Conservation (phyloP, 2,797 vertebrate genomes). For the Galago senegalensis region DNA sequence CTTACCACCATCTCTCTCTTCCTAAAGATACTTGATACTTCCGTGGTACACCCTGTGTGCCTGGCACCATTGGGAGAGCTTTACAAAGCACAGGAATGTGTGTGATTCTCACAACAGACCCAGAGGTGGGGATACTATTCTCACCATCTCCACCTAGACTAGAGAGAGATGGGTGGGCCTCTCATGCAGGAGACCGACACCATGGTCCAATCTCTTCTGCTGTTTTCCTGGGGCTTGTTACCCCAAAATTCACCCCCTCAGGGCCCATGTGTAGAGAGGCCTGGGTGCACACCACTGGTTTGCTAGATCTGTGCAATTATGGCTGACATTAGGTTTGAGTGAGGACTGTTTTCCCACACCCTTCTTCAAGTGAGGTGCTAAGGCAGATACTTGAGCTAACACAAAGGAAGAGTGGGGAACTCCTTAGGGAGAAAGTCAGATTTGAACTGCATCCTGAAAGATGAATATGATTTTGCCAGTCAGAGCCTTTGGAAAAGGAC, state of each 20-base stretch:
- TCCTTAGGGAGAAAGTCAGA: not conserved
- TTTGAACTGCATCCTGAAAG: conserved; percentile 26
- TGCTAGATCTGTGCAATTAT: not conserved
- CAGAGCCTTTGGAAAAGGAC: not conserved
- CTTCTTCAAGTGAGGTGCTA: not conserved
- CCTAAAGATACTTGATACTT: not conserved
- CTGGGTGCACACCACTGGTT: not conserved
- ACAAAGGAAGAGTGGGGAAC: not conserved
- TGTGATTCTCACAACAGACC: not conserved
- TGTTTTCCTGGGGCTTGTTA: not conserved
- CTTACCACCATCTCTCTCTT: not conserved
- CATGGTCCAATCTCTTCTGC: not conserved
- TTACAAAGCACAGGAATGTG: not conserved
- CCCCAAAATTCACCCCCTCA: not conserved
- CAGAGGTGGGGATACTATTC: not conserved
- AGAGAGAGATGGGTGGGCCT: not conserved
- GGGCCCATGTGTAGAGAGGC: not conserved
- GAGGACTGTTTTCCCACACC: not conserved
- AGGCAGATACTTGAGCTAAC: not conserved
- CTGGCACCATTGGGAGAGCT: not conserved
- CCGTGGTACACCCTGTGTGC: not conserved
- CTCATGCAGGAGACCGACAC: not conserved
- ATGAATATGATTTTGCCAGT: not conserved
- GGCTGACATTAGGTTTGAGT: not conserved
- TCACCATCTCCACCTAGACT: not conserved